Evolutionary conservation across 2,888 invertebrate genomes (phyloP).

Genomic region (Latheticus oryzae): DNA sequence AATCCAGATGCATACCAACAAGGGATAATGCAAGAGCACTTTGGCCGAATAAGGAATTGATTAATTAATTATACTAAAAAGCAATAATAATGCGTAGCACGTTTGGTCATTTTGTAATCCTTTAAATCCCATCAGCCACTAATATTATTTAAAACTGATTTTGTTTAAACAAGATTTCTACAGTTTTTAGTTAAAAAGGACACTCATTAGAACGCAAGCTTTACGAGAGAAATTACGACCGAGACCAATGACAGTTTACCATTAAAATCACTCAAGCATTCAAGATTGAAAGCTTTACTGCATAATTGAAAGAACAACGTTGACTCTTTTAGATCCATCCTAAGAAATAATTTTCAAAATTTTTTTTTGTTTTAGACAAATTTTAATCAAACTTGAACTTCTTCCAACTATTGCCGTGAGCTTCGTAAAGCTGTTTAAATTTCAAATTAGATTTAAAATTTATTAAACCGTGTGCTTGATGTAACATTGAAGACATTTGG

Average conservation of each 20-base stretch:
- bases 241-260: slow-evolving; percentile 41
- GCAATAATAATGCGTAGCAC: slow-evolving; percentile 40
- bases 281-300: slow-evolving; percentile 37
- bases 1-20: slow-evolving; percentile 43
- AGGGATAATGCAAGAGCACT: slow-evolving; percentile 43
- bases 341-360: no score
- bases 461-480: slow-evolving; percentile 23
- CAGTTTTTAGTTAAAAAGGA: not conserved
- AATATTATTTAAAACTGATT: slow-evolving; percentile 19
- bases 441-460: slow-evolving; percentile 22
- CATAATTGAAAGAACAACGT: slow-evolving; percentile 43
- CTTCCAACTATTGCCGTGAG: no score
- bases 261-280: slow-evolving; percentile 41
- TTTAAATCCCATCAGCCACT: slow-evolving; percentile 18
- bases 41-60: slow-evolving; percentile 43
- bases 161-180: not conserved
- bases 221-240: slow-evolving; percentile 41
- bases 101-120: slow-evolving; percentile 41
- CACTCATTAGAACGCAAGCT: slow-evolving; percentile 43
- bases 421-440: no score
- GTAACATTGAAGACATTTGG: slow-evolving; percentile 32
- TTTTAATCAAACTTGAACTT: no score
- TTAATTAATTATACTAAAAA: slow-evolving; percentile 43
- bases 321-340: no score
- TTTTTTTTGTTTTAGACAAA: no score